These are phyloP conservation scores for Onychomys arenicola DNA, from an alignment of 2,797 vertebrate species.

Conservation along the genomic window DNA sequence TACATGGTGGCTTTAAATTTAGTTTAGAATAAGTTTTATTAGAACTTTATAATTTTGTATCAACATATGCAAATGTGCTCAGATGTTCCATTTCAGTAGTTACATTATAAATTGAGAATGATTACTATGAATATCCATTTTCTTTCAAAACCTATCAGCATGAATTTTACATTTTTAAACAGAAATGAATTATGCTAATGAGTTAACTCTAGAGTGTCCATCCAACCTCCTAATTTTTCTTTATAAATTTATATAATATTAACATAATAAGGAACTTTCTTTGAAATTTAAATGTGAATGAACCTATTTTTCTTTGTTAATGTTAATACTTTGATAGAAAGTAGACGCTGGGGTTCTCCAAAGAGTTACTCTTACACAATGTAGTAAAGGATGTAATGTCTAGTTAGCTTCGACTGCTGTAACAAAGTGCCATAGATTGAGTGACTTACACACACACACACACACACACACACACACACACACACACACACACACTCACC, in stretches of 20 bases:
- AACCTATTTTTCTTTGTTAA: neutral
- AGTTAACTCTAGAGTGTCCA: slow-evolving; percentile 62
- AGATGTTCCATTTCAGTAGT: slow-evolving; percentile 76
- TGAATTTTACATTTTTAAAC: slow-evolving; percentile 69
- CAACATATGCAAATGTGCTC: slow-evolving; percentile 76
- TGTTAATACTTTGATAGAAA: neutral
- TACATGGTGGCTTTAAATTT: slow-evolving; percentile 42
- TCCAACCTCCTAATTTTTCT: neutral
- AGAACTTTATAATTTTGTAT: slow-evolving; percentile 71
- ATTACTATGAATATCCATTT: slow-evolving; percentile 76
- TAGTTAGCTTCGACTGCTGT: neutral
- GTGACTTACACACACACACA: neutral
- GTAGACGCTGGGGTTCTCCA: neutral
- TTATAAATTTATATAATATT: neutral
- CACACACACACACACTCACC: neutral
- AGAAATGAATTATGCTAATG: slow-evolving; percentile 59
- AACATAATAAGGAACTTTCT: neutral
- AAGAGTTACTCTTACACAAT: accelerated
- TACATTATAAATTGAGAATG: slow-evolving; percentile 74
- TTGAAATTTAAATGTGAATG: neutral
- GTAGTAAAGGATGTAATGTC: neutral
- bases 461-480: neutral
- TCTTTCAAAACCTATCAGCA: slow-evolving; percentile 69
- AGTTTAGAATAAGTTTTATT: slow-evolving; percentile 70
- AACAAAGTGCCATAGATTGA: neutral